These are phyloP conservation scores for Pegea sp. DNA, from an alignment of 23 tunicate species.

Conservation along the genomic window DNA sequence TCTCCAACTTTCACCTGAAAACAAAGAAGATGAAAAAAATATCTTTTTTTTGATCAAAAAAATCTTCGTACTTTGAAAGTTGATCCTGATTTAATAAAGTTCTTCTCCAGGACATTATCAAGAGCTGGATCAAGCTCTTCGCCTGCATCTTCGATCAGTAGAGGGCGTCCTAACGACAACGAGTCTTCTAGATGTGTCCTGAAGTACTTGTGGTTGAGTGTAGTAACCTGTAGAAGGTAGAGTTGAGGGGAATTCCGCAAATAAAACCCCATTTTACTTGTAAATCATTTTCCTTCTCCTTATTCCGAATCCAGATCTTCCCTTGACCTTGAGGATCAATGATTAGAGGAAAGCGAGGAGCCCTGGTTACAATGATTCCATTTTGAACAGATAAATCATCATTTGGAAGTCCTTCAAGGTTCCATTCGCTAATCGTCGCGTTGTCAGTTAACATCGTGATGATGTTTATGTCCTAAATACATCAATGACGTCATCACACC, in stretches of 20 bases:
- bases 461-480: constrained; percentile 89
- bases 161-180: constrained; percentile 83
- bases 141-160: constrained; percentile 95
- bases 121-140: constrained; percentile 97
- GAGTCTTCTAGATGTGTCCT: constrained; percentile 95
- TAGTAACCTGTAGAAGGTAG: constrained; percentile 40
- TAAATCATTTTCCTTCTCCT: constrained; percentile 72
- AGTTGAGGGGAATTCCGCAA: no score
- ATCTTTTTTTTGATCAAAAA: not conserved
- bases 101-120: constrained; percentile 90
- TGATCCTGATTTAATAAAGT: constrained; percentile 99
- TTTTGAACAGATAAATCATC: constrained; percentile 92
- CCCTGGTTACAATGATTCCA: constrained; percentile 97
- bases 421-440: constrained; percentile 95
- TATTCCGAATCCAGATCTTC: constrained; percentile 75
- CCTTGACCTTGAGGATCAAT: constrained; percentile 99
- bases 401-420: constrained; percentile 88
- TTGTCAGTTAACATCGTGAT: constrained; percentile 91
- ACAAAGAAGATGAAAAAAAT: not conserved
- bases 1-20: constrained; percentile 97
- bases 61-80: constrained; percentile 63
- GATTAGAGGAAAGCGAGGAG: constrained; percentile 81
- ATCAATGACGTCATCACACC: no score
- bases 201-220: constrained; percentile 94
- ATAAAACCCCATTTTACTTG: no score